Evolutionary conservation across 2,888 invertebrate genomes (phyloP), one percentile per base, ranked within the genome.

Genomic region (Spisula solida): DNA sequence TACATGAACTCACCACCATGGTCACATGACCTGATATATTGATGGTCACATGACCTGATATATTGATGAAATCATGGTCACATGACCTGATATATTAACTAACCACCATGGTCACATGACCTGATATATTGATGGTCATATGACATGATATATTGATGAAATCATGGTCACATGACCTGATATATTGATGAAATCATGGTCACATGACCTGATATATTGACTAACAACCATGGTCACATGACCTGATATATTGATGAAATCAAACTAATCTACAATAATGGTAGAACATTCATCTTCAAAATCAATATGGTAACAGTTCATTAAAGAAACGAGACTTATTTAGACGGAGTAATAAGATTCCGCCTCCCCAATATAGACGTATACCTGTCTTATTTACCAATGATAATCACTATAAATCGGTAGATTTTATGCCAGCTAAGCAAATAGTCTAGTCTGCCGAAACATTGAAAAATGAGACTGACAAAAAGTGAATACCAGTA

Each of bases 61-160:
- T 66, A 66, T 66, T 66, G 60, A 66, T 66, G 25, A 66, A 66
- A 25, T 41, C 41, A 41, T n/a, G n/a, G n/a, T n/a, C n/a, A n/a
- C n/a, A n/a, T n/a, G n/a, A n/a, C n/a, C n/a, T 66, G 60, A 66
- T 66, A 66, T 5, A 66, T 66, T 25, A 25, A 10, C 60, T 56
- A 66, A 66, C 60, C 10, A 56, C 18, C n/a, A n/a, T 56, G 20
- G 56, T 56, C 56, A 66, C 60, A 66, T 66, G 56, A 56, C 25
- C 60, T 25, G 8, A 66, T 8, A 60, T 20, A n/a, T 5, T 20
- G 8, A n/a, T 66, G 25, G 60, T 66, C 60, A 66, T 12, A 25
- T 66, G 60, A 66, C 60, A 25, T 12, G 8, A 66, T n/a, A 25
- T 66, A 66, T 66, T 66, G 60, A 66, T 66, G 25, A 66, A 66